phyloP scores from a whole-genome alignment of 2,113 vertebrate species.

The Hassar affinis region DNA sequence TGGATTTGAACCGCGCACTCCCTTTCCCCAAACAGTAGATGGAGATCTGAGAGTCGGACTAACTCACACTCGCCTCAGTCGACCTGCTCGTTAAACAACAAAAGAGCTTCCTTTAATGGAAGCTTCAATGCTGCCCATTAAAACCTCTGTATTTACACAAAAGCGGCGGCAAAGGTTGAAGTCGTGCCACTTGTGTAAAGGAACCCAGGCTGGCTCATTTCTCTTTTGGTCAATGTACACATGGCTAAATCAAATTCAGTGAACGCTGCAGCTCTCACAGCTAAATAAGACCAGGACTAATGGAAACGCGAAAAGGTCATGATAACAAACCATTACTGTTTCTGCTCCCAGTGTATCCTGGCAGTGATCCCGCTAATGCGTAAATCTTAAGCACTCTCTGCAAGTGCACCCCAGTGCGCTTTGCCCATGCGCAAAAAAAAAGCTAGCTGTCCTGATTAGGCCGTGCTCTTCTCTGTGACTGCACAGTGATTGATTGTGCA shows the following conservation, averaged over 20 bases:
- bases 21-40: conserved; percentile 56
- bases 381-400: conserved; percentile 76
- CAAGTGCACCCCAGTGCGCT: conserved; percentile 82
- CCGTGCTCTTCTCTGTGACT: conserved; percentile 76
- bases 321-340: conserved; percentile 96
- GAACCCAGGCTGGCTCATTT: conserved; percentile 68
- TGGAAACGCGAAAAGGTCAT: conserved; percentile 92
- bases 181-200: conserved; percentile 78
- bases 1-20: conserved; percentile 7
- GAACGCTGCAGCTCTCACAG: conserved; percentile 44
- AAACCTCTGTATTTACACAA: conserved; percentile 65
- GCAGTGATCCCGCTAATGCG: conserved; percentile 69
- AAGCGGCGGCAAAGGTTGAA: conserved; percentile 81
- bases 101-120: conserved; percentile 65
- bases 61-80: conserved; percentile 61
- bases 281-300: conserved; percentile 79
- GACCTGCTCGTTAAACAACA: conserved; percentile 66
- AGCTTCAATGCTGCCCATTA: conserved; percentile 60
- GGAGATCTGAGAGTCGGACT: conserved; percentile 61
- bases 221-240: conserved; percentile 84
- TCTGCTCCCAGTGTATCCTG: conserved; percentile 70
- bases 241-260: conserved; percentile 81
- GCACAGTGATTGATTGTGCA: conserved; percentile 78
- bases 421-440: conserved; percentile 34
- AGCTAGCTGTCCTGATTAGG: conserved; percentile 63